Evolutionary conservation across 1,140 invertebrate genomes (phyloP).

Genomic region (Drosophila pectinifera): DNA sequence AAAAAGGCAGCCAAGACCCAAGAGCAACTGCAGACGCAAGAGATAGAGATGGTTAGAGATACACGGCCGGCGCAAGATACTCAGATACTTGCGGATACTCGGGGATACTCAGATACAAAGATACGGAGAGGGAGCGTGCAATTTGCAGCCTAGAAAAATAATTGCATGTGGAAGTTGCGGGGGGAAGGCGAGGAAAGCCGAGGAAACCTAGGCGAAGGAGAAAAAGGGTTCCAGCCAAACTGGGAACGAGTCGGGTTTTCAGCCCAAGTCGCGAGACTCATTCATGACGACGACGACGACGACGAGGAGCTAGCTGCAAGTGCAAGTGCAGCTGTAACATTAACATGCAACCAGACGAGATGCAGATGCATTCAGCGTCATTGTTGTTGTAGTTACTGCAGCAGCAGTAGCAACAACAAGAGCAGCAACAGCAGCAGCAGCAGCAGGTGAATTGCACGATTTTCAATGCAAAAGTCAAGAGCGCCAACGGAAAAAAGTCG

Average conservation of each 20-base stretch:
- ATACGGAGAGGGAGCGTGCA: slow-evolving; percentile 58
- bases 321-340: slow-evolving; percentile 82
- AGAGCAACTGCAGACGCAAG: slow-evolving; percentile 16
- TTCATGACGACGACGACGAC: slow-evolving; percentile 73
- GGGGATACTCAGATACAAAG: slow-evolving; percentile 26
- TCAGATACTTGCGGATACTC: slow-evolving; percentile 16
- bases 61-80: slow-evolving; percentile 24
- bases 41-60: slow-evolving; percentile 42
- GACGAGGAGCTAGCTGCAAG: slow-evolving; percentile 61
- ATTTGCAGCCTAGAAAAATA: slow-evolving; percentile 82
- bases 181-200: slow-evolving; percentile 6
- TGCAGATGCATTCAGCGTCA: slow-evolving; percentile 78
- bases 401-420: slow-evolving; percentile 24
- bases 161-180: slow-evolving; percentile 67
- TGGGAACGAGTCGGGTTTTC: slow-evolving; percentile 39
- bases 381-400: slow-evolving; percentile 62
- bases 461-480: slow-evolving; percentile 84
- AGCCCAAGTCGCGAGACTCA: slow-evolving; percentile 65
- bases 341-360: slow-evolving; percentile 78
- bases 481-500: slow-evolving; percentile 82
- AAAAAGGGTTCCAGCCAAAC: slow-evolving; percentile 23
- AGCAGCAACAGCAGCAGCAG: slow-evolving; percentile 34
- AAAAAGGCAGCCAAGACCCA: slow-evolving; percentile 70
- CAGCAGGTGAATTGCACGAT: slow-evolving; percentile 84
- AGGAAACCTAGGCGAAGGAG: slow-evolving; percentile 6